Evolutionary conservation across 2,888 invertebrate species (phyloP).

Genomic region (Pachliopta kotzebuea): DNA sequence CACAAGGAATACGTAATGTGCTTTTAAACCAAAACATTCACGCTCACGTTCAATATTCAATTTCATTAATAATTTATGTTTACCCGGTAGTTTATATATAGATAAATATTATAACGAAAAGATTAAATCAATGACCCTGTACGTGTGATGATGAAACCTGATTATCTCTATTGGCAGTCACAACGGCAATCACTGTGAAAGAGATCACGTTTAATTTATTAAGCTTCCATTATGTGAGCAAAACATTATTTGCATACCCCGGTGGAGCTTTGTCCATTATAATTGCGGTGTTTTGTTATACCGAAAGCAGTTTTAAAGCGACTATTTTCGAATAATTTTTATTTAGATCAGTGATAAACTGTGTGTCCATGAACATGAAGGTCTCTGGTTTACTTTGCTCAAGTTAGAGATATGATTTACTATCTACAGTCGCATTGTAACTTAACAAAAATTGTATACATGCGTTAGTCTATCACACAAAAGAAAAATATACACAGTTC

Average conservation of each 20-base stretch:
- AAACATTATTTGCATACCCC: neutral
- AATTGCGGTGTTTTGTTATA: neutral
- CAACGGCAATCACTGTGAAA: neutral
- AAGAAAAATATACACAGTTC: too few relatives aligned
- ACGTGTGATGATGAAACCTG: neutral
- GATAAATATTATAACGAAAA: neutral
- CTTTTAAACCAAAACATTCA: neutral
- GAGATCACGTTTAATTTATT: constrained; percentile 4
- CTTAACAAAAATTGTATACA: too few relatives aligned
- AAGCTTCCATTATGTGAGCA: neutral
- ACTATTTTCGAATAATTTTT: neutral
- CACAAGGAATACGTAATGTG: constrained; percentile 7
- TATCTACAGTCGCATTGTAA: too few relatives aligned
- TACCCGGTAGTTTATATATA: too few relatives aligned
- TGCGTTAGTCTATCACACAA: too few relatives aligned
- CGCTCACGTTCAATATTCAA: neutral
- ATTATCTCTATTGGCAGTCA: neutral
- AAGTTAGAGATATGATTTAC: too few relatives aligned
- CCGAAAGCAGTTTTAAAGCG: neutral
- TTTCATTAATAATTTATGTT: neutral
- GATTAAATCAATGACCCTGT: too few relatives aligned
- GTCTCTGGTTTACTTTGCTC: too few relatives aligned
- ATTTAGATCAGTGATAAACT: neutral
- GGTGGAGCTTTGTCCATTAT: neutral
- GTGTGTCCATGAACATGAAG: neutral